Base-by-base conservation (phyloP, 2,113 vertebrate species). In the Callospermophilus lateralis region DNA sequence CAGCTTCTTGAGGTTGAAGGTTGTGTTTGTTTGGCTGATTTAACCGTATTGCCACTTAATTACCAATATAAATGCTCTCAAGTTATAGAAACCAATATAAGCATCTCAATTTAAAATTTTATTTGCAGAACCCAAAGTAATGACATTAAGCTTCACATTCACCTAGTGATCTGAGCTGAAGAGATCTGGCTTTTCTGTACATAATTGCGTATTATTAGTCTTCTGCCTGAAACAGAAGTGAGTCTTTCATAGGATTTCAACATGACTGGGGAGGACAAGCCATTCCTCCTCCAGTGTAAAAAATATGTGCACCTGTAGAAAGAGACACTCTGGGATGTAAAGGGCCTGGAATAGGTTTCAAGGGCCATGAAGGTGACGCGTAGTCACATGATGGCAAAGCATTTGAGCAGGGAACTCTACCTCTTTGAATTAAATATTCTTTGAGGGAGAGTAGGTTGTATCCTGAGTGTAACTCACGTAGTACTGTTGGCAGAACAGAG, bases 1-100 rank as follows among this genome's bases (percentile, higher is more conserved):
- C 86, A 95, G 63, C 48, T 95, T 61, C 65, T 86, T 61, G 13
- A 79, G 89, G 92, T 94, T 91, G 80, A 93, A 94, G 86, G 92
- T 72, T 83, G 42, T 80, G 24, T 93, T 51, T 89, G 55, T 97
- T 94, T 95, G 85, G 45, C 81, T 79, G 63, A 63, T 70, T 58
- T 78, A 63, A 88, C 89, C 90, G 45, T 39, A 26, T n/a, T 26
- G 51, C 32, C 79, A 76, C 78, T 95, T 96, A 89, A 96, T 89
- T 93, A 90, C 74, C 67, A 28, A 61, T 42, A 72, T 37, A 85
- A 90, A 86, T 67, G 70, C 26, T 79, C 37, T 67, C 73, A 58
- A 84, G 55, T 95, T 93, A 93, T 26, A 95, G 91, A 91, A 95
- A 85, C 78, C 48, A 93, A 87, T 48, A 73, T 8, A 73, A 93